Base-by-base conservation (phyloP, 2,888 invertebrate species). In the Drosophila siamana region DNA sequence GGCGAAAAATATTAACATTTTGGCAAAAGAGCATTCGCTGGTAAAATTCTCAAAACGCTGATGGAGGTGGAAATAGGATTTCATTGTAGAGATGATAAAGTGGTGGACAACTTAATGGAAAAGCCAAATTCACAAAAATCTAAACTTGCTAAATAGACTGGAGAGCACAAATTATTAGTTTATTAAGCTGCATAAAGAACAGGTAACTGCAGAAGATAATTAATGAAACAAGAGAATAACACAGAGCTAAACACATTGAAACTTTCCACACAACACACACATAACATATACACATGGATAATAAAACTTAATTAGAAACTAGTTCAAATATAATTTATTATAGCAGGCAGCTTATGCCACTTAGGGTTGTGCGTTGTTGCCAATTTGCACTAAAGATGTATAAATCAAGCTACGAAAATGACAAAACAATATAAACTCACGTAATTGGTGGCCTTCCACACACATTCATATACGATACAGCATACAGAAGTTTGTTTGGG, bases 361-460 rank as follows among this genome's bases (percentile, higher is more conserved):
- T 11, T 30, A 36, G 0, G 6, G 6, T 40, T 19, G 54, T 15
- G 54, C 38, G 19, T 1, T 16, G 24, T 55, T 51, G 60, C 43
- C 51, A 55, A 65, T 60, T 47, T 51, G 41, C 60, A 48, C 7
- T 15, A 15, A 7, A 3, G 2, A 16, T 48, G 56, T 16, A 54
- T 69, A 50, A 57, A 74, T 69, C 55, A 63, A 63, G 67, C 63
- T 55, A 64, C 26, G 64, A 54, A 70, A 78, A 84, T 84, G 68
- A 69, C 50, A 75, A 65, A 72, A 56, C 55, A 74, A 86, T 65
- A 78, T 68, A 79, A 79, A 71, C 76, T 69, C 64, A 44, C 63
- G 48, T 78, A 70, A 78, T 74, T 71, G 36, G 66, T 62, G 36
- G 8, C 38, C 55, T 16, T 38, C 7, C 51, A 33, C 8, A 33